These are phyloP conservation scores for Vulpes ferrilata DNA, from an alignment of 2,113 vertebrate species.

Conservation along the genomic window DNA sequence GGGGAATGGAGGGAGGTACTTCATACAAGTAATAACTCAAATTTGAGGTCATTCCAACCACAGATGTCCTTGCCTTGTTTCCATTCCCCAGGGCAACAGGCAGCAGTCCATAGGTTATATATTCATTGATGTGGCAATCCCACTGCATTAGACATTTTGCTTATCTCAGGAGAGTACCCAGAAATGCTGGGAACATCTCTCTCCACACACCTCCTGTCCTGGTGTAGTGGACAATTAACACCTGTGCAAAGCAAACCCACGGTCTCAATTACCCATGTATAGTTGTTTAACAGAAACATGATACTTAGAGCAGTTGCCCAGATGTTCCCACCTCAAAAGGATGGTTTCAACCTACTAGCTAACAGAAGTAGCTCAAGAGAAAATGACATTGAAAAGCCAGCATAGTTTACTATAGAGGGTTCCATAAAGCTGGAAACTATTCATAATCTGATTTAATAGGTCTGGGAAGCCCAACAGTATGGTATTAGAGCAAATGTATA, in stretches of 20 bases:
- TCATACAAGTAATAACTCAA: background rate
- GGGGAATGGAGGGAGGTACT: background rate
- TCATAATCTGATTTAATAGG: constrained; percentile 26
- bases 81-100: background rate
- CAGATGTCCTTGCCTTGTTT: background rate
- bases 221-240: background rate
- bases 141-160: background rate
- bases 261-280: background rate
- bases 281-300: background rate
- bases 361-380: background rate
- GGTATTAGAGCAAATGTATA: background rate
- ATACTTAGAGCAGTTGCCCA: background rate
- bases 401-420: background rate
- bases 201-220: background rate
- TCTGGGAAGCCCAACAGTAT: background rate
- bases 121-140: background rate
- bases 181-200: background rate
- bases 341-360: background rate
- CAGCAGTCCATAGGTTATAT: background rate
- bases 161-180: background rate
- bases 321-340: background rate
- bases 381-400: background rate
- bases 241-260: background rate
- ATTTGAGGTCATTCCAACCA: background rate
- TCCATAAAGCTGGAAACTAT: background rate